A percentile compares a stretch with the other conserved stretches of the same genome.
These are phyloP conservation scores for Rhopalosiphum nymphaeae DNA, from an alignment of 2,888 invertebrate genomes.

Conservation along the genomic window DNA sequence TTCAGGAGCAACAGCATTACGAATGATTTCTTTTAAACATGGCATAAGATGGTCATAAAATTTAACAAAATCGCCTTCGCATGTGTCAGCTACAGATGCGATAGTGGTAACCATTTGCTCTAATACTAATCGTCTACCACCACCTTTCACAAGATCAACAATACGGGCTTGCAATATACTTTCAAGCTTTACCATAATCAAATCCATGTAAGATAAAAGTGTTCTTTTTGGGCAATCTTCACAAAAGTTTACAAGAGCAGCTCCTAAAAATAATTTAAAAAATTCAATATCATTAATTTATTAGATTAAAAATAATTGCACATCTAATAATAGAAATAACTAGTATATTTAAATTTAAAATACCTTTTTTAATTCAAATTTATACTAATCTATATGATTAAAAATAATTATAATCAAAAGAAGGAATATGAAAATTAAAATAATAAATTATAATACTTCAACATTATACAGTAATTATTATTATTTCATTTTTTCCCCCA, in stretches of 20 bases:
- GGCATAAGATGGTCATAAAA: constrained; percentile 96
- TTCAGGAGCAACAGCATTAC: constrained; percentile 90
- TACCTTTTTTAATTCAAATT: not conserved
- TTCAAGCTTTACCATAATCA: constrained; percentile 92
- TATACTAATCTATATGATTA: not conserved
- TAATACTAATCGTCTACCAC: constrained; percentile 78
- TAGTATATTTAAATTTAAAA: too few relatives aligned
- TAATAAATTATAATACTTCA: not conserved
- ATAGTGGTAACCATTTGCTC: constrained; percentile 99
- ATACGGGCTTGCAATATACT: constrained; percentile 91
- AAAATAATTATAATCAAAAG: not conserved
- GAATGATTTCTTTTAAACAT: constrained; percentile 96
- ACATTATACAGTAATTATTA: not conserved
- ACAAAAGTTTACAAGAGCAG: constrained; percentile 98
- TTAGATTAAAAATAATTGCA: not conserved
- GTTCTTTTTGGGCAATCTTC: constrained; percentile 98
- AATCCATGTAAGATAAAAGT: constrained; percentile 89
- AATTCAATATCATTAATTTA: not conserved
- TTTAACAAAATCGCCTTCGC: constrained; percentile 93
- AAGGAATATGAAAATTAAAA: not conserved
- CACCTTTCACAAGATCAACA: constrained; percentile 66
- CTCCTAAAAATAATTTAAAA: constrained; percentile 74
- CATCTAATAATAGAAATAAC: not conserved
- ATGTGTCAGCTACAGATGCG: constrained; percentile 98
- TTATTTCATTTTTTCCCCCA: not conserved